Conservation (phyloP, 1,140 invertebrate genomes). For the Meloidogyne hapla region DNA sequence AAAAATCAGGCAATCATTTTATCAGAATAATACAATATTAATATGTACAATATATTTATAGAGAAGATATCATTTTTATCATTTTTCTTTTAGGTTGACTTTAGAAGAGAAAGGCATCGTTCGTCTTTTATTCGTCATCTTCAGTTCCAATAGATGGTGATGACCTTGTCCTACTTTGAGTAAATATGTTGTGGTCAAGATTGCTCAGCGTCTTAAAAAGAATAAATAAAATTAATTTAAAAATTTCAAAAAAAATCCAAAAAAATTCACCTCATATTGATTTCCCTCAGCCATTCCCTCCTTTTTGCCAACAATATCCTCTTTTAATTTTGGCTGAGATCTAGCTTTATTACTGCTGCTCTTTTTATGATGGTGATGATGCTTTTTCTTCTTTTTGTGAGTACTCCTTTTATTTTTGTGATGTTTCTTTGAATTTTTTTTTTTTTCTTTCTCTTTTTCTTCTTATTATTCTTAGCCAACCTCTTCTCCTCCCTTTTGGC, state of each 20-base stretch:
- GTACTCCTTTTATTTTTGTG: not conserved
- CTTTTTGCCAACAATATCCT: not conserved
- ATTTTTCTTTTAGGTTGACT: no score
- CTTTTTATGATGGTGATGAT: not conserved
- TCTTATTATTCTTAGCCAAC: not conserved
- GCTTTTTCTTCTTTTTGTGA: not conserved
- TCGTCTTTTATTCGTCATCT: not conserved
- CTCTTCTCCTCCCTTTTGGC: not conserved
- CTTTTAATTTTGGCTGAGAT: not conserved
- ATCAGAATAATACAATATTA: no score
- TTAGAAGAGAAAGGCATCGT: not conserved
- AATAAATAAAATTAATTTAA: not conserved
- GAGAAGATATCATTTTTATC: no score
- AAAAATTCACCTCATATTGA: not conserved
- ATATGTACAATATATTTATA: no score
- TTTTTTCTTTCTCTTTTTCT: not conserved
- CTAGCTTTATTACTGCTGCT: not conserved
- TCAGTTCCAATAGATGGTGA: not conserved
- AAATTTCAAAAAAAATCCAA: not conserved
- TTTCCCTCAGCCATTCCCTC: not conserved
- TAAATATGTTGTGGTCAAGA: slow-evolving; percentile 2
- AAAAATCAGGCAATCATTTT: no score
- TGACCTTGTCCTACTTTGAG: not conserved
- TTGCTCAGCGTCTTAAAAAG: not conserved
- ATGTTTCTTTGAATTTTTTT: not conserved